A percentile compares a stretch with the other conserved stretches of the same genome.
phyloP scores from a whole-genome alignment of 2,113 vertebrate species.

The Nicator chloris region DNA sequence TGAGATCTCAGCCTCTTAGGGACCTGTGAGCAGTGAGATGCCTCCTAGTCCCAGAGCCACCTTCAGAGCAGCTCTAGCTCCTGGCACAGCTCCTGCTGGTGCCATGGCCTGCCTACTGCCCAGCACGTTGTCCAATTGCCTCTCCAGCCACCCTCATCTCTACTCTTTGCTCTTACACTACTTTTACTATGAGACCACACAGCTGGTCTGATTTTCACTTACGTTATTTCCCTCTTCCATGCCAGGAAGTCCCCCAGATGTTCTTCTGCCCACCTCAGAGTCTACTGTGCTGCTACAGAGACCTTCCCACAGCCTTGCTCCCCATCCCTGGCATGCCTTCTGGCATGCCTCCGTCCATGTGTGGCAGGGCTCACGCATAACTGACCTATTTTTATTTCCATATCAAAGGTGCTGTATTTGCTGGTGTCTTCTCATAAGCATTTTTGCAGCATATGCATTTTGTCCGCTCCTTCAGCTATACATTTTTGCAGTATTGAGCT shows the following conservation, averaged over 20 bases:
- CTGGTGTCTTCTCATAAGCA: neutral
- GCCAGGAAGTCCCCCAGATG: neutral
- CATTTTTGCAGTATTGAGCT: neutral
- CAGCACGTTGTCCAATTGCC: fast-evolving
- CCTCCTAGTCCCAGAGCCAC: neutral
- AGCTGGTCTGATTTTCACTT: neutral
- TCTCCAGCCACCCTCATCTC: neutral
- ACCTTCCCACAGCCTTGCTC: neutral
- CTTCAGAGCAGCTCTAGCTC: neutral
- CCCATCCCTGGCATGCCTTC: neutral
- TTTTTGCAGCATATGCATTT: neutral
- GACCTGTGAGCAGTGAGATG: neutral
- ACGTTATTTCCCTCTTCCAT: neutral
- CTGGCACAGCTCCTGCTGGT: neutral
- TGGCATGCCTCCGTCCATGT: neutral
- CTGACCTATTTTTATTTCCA: neutral
- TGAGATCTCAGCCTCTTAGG: neutral
- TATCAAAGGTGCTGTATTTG: neutral
- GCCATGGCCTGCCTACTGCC: neutral
- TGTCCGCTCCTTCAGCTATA: neutral
- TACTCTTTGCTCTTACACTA: neutral
- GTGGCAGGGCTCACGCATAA: neutral
- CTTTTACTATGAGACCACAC: neutral
- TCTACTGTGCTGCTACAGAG: neutral
- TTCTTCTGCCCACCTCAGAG: neutral